Evolutionary conservation across 2,113 vertebrate species (phyloP), one percentile per base, ranked within the genome.

Genomic region (Pitta sordida): DNA sequence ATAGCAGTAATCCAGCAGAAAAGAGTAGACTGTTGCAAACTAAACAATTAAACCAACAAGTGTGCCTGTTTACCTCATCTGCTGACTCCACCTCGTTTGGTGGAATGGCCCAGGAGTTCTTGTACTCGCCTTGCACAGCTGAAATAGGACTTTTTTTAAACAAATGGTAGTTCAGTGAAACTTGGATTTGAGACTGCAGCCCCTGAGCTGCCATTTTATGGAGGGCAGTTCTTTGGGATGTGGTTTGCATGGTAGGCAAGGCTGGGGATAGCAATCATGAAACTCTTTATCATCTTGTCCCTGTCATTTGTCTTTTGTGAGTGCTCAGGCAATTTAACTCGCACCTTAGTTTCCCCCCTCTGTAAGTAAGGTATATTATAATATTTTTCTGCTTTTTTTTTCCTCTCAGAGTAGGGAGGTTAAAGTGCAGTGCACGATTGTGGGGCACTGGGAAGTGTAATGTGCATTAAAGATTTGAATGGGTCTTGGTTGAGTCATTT

Each of bases 1-100:
- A 75, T 56, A 90, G 83, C 56, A 34, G 82, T 83, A 76, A 87
- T 87, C 77, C 81, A n/a, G 51, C 36, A 71, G 71, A 53, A 92
- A 87, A 93, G 41, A 83, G 34, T 11, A 37, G 92, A 58, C 49
- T 37, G 1, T 41, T 85, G 74, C 43, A 71, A 77, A 76, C 84
- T 39, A 29, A 80, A 75, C 81, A 88, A 15, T 59, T 51, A 36
- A 75, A 51, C 26, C 68, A 64, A 32, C 78, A 83, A 48, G 74
- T 44, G 56, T 67, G 75, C 24, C 55, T 36, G 21, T 70, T 91
- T 46, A 37, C 39, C n/a, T 67, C 44, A 53, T 82, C 64, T 83
- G 74, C 88, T 74, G 75, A 74, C 2, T n/a, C n/a, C 73, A 34
- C 65, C n/a, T 27, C 34, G 15, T 53, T 69, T 68, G 75, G 58